Base-by-base conservation (phyloP, 2,888 invertebrate genomes). In the Drosophila birchii region DNA sequence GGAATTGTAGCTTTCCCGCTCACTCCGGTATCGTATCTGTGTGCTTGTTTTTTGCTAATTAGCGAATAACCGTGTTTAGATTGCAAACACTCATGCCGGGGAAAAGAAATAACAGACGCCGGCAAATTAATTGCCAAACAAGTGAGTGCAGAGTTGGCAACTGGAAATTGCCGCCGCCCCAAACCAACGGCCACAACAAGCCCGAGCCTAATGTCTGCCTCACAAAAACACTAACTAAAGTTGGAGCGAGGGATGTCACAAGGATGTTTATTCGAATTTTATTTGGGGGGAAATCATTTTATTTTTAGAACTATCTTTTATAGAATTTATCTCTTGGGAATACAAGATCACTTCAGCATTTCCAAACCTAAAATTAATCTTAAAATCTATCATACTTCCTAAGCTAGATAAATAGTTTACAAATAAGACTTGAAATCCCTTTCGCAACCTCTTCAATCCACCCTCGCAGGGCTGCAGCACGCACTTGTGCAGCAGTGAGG, bases 51-150 rank as follows among this genome's bases (percentile, higher is more conserved):
- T 85, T 88, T 87, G 82, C 88, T 86, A 86, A 88, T 89, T 89
- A 88, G 88, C 86, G 87, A 88, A 86, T 89, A 89, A 89, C 89
- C 89, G 83, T 89, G 88, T 89, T 89, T 89, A 89, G 88, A 89
- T 89, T 89, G 89, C 85, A 82, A 86, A 86, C 89, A 89, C 89
- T 89, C 85, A 89, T 83, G 86, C 78, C 86, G 77, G 79, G 56
- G 56, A 73, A 76, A 85, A 85, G 84, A 81, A 84, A 84, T 82
- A 84, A 85, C 83, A 85, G 83, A 85, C 81, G 80, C 78, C 82
- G 81, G 75, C 82, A 84, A 86, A 86, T 86, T 86, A 86, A 86
- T 86, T 86, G 86, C 85, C 86, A 86, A 86, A 86, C 86, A 86
- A 86, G 86, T 86, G 86, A 85, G 86, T 85, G 84, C 86, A 78